Percentiles rank a stretch among this genome's conserved stretches.
These are phyloP conservation scores for Leptinotarsa rubiginosa DNA, from an alignment of 2,888 invertebrate species.

Conservation along the genomic window DNA sequence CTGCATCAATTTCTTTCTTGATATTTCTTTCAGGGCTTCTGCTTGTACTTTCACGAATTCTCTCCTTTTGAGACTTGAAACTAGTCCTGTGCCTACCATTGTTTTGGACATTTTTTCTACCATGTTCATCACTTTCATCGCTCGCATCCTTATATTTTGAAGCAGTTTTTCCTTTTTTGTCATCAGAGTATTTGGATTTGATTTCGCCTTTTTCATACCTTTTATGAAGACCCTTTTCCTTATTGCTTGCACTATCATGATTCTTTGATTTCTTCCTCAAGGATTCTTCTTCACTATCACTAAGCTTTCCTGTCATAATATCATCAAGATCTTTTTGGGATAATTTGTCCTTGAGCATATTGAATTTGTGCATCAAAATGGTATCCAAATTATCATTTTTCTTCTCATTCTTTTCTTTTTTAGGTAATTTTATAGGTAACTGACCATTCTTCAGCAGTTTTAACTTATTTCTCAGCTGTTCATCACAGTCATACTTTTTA, in stretches of 20 bases:
- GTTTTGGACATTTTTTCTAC: background rate
- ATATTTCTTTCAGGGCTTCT: constrained; percentile 5
- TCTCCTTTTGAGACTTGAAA: constrained; percentile 3
- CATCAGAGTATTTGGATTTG: background rate
- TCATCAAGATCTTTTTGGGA: constrained; percentile 63
- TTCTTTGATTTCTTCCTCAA: constrained; percentile 51
- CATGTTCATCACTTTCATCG: constrained; percentile 13
- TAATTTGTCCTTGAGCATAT: constrained; percentile 72
- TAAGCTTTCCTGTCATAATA: constrained; percentile 65
- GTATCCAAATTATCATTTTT: constrained; percentile 72
- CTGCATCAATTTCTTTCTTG: background rate
- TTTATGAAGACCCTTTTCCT: constrained; percentile 31
- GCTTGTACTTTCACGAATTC: background rate
- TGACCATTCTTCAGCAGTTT: constrained; percentile 50
- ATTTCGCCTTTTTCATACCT: constrained; percentile 17
- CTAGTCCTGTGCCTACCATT: background rate
- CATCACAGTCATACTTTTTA: constrained; percentile 55
- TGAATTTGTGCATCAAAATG: constrained; percentile 78
- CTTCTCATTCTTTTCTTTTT: constrained; percentile 58
- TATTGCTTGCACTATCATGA: constrained; percentile 39
- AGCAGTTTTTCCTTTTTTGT: constrained; percentile 31
- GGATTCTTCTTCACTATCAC: constrained; percentile 44
- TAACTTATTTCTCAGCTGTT: constrained; percentile 58
- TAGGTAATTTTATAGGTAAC: constrained; percentile 43
- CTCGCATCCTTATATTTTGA: constrained; percentile 23